phyloP scores from a whole-genome alignment of 2,797 vertebrate species.

The Xiphophorus birchmanni region DNA sequence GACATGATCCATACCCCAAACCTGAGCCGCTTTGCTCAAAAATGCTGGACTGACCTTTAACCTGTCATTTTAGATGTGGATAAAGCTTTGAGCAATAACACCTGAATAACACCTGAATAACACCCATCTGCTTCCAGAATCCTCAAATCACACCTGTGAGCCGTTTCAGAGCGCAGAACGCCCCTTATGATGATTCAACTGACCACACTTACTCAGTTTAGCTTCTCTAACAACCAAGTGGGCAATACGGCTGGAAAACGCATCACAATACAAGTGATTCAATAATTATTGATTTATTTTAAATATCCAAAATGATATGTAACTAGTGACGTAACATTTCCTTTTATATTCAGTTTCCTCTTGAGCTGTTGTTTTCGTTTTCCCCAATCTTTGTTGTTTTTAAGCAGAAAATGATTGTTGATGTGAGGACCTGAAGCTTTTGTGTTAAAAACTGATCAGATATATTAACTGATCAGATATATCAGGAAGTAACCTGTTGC shows the following conservation, averaged over 20 bases:
- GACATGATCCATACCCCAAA: constrained; percentile 8
- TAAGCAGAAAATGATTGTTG: too few relatives aligned
- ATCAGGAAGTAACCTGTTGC: too few relatives aligned
- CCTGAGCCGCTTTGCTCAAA: constrained; percentile 39
- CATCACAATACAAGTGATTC: neutral
- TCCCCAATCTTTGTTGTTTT: too few relatives aligned
- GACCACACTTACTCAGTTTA: neutral
- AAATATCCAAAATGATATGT: neutral
- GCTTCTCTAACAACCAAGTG: neutral
- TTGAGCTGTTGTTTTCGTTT: too few relatives aligned
- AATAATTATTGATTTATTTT: neutral
- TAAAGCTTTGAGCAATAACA: constrained; percentile 16
- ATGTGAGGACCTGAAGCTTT: too few relatives aligned
- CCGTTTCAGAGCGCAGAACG: constrained; percentile 72
- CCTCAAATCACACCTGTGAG: constrained; percentile 79
- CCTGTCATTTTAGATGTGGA: constrained; percentile 69
- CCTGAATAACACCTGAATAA: constrained; percentile 22
- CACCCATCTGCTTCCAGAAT: constrained; percentile 62
- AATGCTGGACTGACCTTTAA: constrained; percentile 56
- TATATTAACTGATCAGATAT: too few relatives aligned
- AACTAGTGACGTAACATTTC: neutral
- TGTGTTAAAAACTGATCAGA: too few relatives aligned
- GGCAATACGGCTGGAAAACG: neutral
- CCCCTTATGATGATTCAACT: constrained; percentile 32
- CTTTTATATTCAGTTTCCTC: neutral